Conservation (phyloP, 53 echinoderm and acorn worm genomes). For the Antedon mediterranea region DNA sequence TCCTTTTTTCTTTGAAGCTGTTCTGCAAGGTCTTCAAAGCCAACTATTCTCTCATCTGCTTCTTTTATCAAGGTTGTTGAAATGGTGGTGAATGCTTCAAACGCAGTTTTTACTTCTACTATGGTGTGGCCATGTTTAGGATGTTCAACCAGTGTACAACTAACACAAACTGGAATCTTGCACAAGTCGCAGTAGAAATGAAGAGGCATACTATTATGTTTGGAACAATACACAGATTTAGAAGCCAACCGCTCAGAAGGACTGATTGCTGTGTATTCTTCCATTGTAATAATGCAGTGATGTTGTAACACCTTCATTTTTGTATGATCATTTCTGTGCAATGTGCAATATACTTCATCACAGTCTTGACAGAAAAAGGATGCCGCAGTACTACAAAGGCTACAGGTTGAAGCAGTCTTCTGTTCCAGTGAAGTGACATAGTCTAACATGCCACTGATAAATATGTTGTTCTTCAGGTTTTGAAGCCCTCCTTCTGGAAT, state of each 20-base stretch:
- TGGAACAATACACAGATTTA: background rate
- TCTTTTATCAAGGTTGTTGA: background rate
- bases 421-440: constrained; percentile 1
- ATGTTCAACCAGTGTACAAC: constrained; percentile 5
- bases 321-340: constrained; percentile 3
- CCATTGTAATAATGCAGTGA: constrained; percentile 8
- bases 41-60: background rate
- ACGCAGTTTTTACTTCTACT: background rate
- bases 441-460: constrained; percentile 9
- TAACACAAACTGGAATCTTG: background rate
- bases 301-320: background rate
- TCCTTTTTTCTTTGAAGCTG: background rate
- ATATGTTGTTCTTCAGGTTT: background rate
- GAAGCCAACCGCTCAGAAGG: background rate
- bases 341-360: constrained; percentile 8
- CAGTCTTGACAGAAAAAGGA: constrained; percentile 5
- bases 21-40: background rate
- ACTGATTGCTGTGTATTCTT: background rate
- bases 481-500: background rate
- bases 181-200: constrained; percentile 3
- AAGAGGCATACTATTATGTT: background rate
- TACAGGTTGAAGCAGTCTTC: background rate
- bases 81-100: background rate
- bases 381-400: background rate
- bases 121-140: background rate